Conservation (phyloP, 2,113 vertebrate genomes). For the Condylura cristata region DNA sequence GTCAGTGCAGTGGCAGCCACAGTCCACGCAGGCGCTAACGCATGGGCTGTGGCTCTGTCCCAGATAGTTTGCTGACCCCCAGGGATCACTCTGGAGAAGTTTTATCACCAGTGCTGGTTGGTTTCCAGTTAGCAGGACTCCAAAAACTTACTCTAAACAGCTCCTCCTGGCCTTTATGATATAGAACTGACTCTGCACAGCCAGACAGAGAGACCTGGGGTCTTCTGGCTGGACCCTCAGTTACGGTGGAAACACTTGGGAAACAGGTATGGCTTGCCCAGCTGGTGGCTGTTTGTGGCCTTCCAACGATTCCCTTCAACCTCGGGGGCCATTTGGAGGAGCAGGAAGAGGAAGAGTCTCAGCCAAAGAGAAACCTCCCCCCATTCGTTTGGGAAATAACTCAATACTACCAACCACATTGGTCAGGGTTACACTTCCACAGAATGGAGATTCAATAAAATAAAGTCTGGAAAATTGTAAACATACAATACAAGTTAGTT, state of each 20-base stretch:
- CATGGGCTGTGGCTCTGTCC: not conserved
- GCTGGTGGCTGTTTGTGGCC: not conserved
- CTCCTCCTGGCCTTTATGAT: not conserved
- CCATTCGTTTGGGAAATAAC: not conserved
- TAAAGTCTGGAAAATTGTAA: not conserved
- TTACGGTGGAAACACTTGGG: not conserved
- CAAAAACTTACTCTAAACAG: not conserved
- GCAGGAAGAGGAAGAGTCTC: not conserved
- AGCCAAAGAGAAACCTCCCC: not conserved
- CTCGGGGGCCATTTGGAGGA: not conserved
- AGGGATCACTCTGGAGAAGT: not conserved
- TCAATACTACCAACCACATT: no score
- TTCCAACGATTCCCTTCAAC: not conserved
- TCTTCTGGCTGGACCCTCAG: no score
- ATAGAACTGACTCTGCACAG: not conserved
- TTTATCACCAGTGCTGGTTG: not conserved
- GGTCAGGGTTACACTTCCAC: not conserved
- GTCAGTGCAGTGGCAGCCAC: no score
- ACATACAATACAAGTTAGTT: not conserved
- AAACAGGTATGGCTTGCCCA: not conserved
- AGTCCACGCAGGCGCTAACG: fast-evolving
- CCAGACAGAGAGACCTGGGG: not conserved
- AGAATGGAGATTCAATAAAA: not conserved
- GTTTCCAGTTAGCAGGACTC: not conserved
- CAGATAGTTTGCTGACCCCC: not conserved